Evolutionary conservation across 1,140 invertebrate genomes (phyloP), one percentile per base, ranked within the genome.

Genomic region (Diuraphis noxia): DNA sequence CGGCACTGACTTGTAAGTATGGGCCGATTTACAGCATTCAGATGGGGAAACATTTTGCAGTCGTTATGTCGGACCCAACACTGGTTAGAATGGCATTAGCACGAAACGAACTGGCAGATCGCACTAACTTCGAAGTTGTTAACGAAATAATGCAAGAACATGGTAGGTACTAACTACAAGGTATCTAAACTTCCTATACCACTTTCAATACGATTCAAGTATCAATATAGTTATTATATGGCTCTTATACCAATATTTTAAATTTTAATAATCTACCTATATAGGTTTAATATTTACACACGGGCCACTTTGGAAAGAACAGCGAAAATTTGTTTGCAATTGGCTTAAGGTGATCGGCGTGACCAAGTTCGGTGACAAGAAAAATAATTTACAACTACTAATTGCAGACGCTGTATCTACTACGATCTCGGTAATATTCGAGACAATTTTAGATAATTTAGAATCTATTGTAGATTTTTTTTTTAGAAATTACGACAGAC

Each of bases 131-230:
- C 0, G 97, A 96, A 93, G 93, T 98, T 36, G 97, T 97, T 0
- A 96, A 98, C 93, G 97, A 97, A 63, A 96, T 98, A 23, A 97
- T 98, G 96, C 94, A 97, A 92, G 97, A 97, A 92, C 96, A 96
- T 93, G 97, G 97, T 98, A n/a, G 13, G 56, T 13, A 72, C 13
- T 46, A 46, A 46, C 21, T 49, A 49, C 23, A 49, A 21, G 19
- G 19, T 23, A 21, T 6, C 46, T 49, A 46, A 46, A 49, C 46
- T 49, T 21, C 46, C 9, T 63, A n/a, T 13, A 94, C 17, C 9
- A 6, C 0, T 23, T 36, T 81, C 1, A 46, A 49, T 91, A 52
- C 30, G 25, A 63, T 23, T 38, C 8, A 36, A 63, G 25, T 56
- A 30, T 41, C 36, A 56, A 9, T 56, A 91, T 40, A 41, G 1